phyloP scores from a whole-genome alignment of 2,113 vertebrate species.

The Pleuronectes platessa region DNA sequence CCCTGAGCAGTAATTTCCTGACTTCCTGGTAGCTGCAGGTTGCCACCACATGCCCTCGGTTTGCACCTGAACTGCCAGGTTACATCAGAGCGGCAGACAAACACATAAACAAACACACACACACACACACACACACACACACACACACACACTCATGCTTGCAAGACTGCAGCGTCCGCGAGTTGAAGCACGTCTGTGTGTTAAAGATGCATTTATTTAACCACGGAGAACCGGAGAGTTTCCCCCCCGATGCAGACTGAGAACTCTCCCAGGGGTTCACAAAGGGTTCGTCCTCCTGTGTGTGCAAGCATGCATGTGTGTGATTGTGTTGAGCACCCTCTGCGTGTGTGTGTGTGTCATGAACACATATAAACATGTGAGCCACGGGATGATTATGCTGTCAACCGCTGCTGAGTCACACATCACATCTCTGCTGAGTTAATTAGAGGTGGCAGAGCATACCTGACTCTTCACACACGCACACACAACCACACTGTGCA shows the following conservation, averaged over 20 bases:
- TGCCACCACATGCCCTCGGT: conserved; percentile 66
- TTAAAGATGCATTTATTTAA: conserved; percentile 58
- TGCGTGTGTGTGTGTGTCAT: conserved; percentile 15
- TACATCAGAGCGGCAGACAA: conserved; percentile 65
- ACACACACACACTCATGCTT: conserved; percentile 1
- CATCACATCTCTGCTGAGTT: conserved; percentile 66
- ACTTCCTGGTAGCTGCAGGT: conserved; percentile 50
- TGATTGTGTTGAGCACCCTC: conserved; percentile 11
- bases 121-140: background rate
- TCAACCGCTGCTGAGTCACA: conserved; percentile 78
- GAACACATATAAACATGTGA: conserved; percentile 70
- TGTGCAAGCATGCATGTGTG: conserved; percentile 3
- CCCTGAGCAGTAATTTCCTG: conserved; percentile 47
- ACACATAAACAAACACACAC: conserved; percentile 32
- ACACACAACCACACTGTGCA: conserved; percentile 27
- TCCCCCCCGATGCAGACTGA: conserved; percentile 54
- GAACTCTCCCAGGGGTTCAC: conserved; percentile 68
- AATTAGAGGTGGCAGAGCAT: conserved; percentile 78
- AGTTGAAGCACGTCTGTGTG: conserved; percentile 55
- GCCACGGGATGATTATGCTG: conserved; percentile 74
- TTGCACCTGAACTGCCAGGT: conserved; percentile 72
- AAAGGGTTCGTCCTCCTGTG: background rate
- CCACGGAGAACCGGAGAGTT: conserved; percentile 41
- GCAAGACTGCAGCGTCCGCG: conserved; percentile 36
- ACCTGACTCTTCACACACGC: conserved; percentile 53